These are phyloP conservation scores for Luffia ferchaultella DNA, from an alignment of 2,888 invertebrate species.

Conservation along the genomic window DNA sequence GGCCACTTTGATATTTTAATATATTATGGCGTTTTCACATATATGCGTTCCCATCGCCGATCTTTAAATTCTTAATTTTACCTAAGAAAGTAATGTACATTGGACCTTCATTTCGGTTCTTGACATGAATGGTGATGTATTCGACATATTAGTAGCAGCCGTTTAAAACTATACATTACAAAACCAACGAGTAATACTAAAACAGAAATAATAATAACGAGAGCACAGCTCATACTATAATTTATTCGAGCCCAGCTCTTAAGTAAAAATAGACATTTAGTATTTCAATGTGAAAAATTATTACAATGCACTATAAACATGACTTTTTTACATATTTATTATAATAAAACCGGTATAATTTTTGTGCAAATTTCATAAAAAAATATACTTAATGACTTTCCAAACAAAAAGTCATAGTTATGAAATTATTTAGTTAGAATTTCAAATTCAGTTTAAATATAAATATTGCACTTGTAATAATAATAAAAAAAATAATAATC, in stretches of 20 bases:
- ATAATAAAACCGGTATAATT: too few relatives aligned
- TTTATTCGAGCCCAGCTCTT: slow-evolving; percentile 2
- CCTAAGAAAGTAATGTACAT: slow-evolving; percentile 54
- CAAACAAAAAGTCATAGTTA: too few relatives aligned
- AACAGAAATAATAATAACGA: slow-evolving; percentile 48
- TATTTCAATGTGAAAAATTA: too few relatives aligned
- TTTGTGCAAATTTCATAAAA: too few relatives aligned
- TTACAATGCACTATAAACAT: too few relatives aligned
- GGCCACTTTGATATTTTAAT: slow-evolving; percentile 36
- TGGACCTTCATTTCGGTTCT: slow-evolving; percentile 37
- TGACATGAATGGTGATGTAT: slow-evolving; percentile 25
- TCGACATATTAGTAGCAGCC: not conserved
- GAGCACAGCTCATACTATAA: slow-evolving; percentile 52
- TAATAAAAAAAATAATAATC: too few relatives aligned
- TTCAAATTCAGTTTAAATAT: too few relatives aligned
- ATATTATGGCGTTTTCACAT: slow-evolving; percentile 20
- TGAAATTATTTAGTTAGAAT: too few relatives aligned
- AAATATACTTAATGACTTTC: too few relatives aligned
- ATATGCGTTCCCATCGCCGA: not conserved
- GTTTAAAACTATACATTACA: not conserved
- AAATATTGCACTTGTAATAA: too few relatives aligned
- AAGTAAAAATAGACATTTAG: too few relatives aligned
- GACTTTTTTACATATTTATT: too few relatives aligned
- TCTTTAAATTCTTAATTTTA: slow-evolving; percentile 24
- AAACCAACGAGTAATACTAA: not conserved